These are phyloP conservation scores for Drosophila lacteicornis DNA, from an alignment of 1,140 invertebrate species.

Conservation along the genomic window DNA sequence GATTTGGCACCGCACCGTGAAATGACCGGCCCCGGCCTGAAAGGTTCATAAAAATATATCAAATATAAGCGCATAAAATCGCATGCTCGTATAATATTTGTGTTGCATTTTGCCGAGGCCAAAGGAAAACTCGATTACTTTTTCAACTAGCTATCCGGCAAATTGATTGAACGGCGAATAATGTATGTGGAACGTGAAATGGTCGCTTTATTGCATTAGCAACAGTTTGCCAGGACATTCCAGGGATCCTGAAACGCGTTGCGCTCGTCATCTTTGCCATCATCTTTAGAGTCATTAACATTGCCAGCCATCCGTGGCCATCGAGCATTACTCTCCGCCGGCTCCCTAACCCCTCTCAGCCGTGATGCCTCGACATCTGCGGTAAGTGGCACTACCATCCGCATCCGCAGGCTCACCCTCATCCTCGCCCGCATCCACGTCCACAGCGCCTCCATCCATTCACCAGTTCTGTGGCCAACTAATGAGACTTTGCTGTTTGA, in stretches of 20 bases:
- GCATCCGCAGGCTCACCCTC: not conserved
- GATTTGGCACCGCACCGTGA: conserved; percentile 58
- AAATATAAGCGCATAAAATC: conserved; percentile 17
- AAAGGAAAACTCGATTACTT: conserved; percentile 52
- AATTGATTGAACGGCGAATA: conserved; percentile 65
- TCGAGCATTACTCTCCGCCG: conserved; percentile 42
- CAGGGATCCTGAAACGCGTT: conserved; percentile 3
- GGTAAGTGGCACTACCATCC: conserved; percentile 43
- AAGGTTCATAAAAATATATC: conserved; percentile 67
- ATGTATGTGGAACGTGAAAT: conserved; percentile 44
- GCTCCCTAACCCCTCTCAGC: not conserved
- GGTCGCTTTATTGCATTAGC: conserved; percentile 48
- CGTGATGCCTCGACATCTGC: conserved; percentile 34
- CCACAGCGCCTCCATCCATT: conserved; percentile 3
- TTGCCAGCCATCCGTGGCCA: conserved; percentile 63
- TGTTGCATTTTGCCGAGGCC: conserved; percentile 39
- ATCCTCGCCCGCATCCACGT: not conserved
- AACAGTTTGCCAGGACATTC: conserved; percentile 38
- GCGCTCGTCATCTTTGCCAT: conserved; percentile 72
- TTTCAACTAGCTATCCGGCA: conserved; percentile 38
- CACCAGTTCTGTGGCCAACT: conserved; percentile 65
- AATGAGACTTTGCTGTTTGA: conserved; percentile 80
- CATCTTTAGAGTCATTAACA: conserved; percentile 77
- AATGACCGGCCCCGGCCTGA: conserved; percentile 35
- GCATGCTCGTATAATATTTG: conserved; percentile 46